Evolutionary conservation across 2,797 vertebrate genomes (phyloP), one percentile per base, ranked within the genome.

Genomic region (Clamator glandarius): DNA sequence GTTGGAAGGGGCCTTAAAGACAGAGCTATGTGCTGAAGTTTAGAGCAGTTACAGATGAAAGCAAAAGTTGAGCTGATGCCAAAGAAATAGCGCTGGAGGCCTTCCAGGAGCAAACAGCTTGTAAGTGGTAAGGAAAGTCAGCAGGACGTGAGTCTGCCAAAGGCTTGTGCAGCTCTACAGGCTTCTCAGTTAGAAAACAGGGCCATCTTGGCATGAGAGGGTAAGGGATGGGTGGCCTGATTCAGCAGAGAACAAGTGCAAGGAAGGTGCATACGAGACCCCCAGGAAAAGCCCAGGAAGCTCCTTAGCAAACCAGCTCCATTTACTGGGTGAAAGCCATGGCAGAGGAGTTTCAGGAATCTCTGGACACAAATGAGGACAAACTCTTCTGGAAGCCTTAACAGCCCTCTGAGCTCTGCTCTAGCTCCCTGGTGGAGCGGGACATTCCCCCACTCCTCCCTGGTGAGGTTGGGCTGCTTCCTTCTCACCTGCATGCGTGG

Each of bases 401-500:
- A 36, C 44, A 72, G 74, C 35, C 4, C 33, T 52, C 36, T 42
- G 50, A 81, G 41, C 35, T 62, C 46, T 85, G 55, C 26, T 89
- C 66, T 39, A 72, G 29, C 42, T 73, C 14, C 35, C 88, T 3
- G 4, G 35, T 10, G 41, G 39, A 73, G 36, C 36, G 73, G 59
- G 39, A 33, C 7, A 1, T 72, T 87, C 44, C 46, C 2, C 1
- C 21, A 61, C 63, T 58, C 23, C 59, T 67, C 0, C 0, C 26
- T 15, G 52, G 26, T 31, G 48, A 69, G 36, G 25, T 73, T 46
- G 26, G 17, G 52, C 55, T 59, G 29, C 28, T 89, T 59, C 59
- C 59, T 73, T 39, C 79, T 76, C 44, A 54, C 5, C 44, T 67
- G 44, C 15, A 0, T 39, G 39, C 39, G 39, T 17, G 29, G 28